phyloP scores from a whole-genome alignment of 2,888 invertebrate species.

The Bombyx huttoni region DNA sequence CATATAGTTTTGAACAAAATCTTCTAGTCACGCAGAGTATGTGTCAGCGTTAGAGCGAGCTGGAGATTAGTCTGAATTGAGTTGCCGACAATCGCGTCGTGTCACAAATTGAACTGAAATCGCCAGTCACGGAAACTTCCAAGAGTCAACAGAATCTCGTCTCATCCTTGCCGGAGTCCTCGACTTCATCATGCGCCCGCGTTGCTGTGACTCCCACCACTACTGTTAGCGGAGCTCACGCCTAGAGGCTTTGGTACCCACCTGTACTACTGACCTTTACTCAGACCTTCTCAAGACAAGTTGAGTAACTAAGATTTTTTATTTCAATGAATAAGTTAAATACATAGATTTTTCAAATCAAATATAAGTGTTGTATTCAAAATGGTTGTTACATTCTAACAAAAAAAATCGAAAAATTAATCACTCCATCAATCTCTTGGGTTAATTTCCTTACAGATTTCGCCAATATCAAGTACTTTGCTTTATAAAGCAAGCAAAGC shows the following conservation, averaged over 20 bases:
- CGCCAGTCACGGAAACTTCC: conserved; percentile 77
- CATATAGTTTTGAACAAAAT: neutral
- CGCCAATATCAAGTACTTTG: too few species aligned
- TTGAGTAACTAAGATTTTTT: conserved; percentile 33
- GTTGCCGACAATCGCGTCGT: conserved; percentile 62
- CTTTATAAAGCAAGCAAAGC: too few species aligned
- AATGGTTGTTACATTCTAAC: conserved; percentile 1
- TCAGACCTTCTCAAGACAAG: conserved; percentile 86
- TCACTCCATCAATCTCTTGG: too few species aligned
- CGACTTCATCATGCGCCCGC: conserved; percentile 49
- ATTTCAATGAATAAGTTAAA: neutral
- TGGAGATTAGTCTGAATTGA: conserved; percentile 89
- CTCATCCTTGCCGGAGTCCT: conserved; percentile 63
- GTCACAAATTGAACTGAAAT: conserved; percentile 82
- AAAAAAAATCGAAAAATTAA: conserved; percentile 17
- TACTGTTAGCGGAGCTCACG: conserved; percentile 73
- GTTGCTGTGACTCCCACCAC: conserved; percentile 80
- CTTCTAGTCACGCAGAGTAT: conserved; percentile 33
- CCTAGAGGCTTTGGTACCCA: conserved; percentile 65
- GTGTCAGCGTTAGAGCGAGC: conserved; percentile 52
- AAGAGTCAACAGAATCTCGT: conserved; percentile 57
- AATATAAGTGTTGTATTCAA: too few species aligned
- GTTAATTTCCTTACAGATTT: too few species aligned
- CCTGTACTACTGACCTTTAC: conserved; percentile 61
- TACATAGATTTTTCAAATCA: too few species aligned